A percentile compares a stretch with the other conserved stretches of the same genome.
phyloP scores from a whole-genome alignment of 2,113 vertebrate genomes.

The Percopsis transmontana region DNA sequence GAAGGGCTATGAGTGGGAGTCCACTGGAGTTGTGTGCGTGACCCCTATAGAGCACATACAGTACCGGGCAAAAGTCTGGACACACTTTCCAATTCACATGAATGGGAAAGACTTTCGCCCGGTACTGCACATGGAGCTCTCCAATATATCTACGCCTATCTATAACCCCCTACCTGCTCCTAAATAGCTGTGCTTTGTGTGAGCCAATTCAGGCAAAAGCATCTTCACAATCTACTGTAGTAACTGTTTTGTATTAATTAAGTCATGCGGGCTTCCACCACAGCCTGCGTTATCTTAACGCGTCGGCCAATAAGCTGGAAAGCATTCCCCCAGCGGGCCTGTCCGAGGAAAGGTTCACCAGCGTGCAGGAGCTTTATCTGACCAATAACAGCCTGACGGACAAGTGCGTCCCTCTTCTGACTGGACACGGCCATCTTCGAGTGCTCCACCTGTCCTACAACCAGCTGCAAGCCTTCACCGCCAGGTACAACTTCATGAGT shows the following conservation, averaged over 20 bases:
- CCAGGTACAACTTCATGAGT: conserved; percentile 79
- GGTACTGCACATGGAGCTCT: neutral
- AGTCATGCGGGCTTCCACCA: conserved; percentile 3
- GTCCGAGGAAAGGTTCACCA: conserved; percentile 89
- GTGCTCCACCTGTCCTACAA: conserved; percentile 96
- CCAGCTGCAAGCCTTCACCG: conserved; percentile 93
- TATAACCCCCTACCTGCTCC: neutral
- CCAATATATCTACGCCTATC: neutral
- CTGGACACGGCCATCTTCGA: conserved; percentile 87
- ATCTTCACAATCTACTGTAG: too few relatives aligned
- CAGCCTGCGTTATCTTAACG: conserved; percentile 93
- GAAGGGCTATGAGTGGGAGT: too few relatives aligned
- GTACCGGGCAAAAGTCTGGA: too few relatives aligned
- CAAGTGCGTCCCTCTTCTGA: conserved; percentile 89
- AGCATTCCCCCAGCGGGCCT: conserved; percentile 88
- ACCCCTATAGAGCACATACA: neutral
- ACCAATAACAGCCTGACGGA: conserved; percentile 94
- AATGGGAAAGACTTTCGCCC: too few relatives aligned
- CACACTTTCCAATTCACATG: too few relatives aligned
- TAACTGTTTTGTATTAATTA: neutral
- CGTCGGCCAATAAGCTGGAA: conserved; percentile 94
- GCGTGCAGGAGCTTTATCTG: conserved; percentile 92
- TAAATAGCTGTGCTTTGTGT: neutral
- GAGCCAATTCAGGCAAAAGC: too few relatives aligned
- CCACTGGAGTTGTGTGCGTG: too few relatives aligned